Base-by-base conservation (phyloP, 35 echinoderm and acorn worm species). In the Hemicentrotus pulcherrimus region DNA sequence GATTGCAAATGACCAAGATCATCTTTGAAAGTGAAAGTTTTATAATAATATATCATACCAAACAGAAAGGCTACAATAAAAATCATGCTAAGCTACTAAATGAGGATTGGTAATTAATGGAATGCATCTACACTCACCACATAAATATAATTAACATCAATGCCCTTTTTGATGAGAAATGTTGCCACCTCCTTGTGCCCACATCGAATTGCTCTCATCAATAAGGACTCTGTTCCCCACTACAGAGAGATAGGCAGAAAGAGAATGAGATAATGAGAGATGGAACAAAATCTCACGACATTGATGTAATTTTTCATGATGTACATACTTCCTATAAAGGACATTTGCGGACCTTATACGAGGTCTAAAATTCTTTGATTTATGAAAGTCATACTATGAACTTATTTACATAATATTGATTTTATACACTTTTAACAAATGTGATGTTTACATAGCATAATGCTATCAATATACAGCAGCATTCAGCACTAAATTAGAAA, bases 211-310 rank as follows among this genome's bases (percentile, higher is more conserved):
- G 96, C 96, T 46, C 96, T 35, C 96, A 96, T 96, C 85, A 96
- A 41, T 32, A 96, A 48, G 8, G 96, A 96, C 86, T 96, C 96
- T 35, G 86, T 95, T 31, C 96, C 96, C 96, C 96, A 96, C 96
- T 96, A 48, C 16, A 59, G 0, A 46, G 13, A 58, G 86, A 96
- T 12, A 65, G 2, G 30, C 31, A 16, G 22, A 48, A 46, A 95
- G 35, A 52, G 24, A 11, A 8, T 11, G 12, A 90, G 0, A 47
- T 0, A 22, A 78, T 45, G 0, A 45, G 10, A 89, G 31, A 89
- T 86, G 22, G 28, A 33, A 30, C 30, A 22, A 85, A 85, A 19
- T 16, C 15, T 19, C 70, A 85, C n/a, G n/a, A n/a, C 15, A 85
- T 85, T 16, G 30, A 85, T 85, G 0, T 85, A 85, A 19, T 19